Evolutionary conservation across 2,113 vertebrate genomes (phyloP), one percentile per base, ranked within the genome.

Genomic region (Thermophis baileyi): DNA sequence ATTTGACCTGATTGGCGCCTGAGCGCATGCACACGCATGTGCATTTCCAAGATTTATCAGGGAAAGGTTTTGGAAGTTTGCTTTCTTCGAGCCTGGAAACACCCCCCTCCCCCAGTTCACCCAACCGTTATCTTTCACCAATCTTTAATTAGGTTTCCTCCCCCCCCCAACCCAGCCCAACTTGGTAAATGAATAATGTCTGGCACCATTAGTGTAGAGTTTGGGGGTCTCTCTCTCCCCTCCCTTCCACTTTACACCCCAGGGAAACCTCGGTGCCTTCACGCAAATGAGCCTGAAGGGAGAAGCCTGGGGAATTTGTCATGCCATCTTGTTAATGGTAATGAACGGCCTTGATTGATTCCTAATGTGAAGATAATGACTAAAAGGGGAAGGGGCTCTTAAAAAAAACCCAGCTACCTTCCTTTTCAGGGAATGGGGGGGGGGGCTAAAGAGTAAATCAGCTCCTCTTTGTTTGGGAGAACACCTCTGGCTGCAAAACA

Each of bases 361-460:
- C 95, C 96, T 98, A 97, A 98, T 97, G 97, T 94, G 97, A 97
- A 96, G 95, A 94, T 97, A 97, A 98, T 97, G 96, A 96, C 92
- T 91, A 91, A 94, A 91, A 50, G 95, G 96, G 96, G 90, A 94
- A 94, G 87, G 92, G 95, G 91, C 96, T 93, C 12, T 35, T 51
- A 2, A 20, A 30, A 30, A 27, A 25, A 51, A 53, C 50, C 35
- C 69, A 91, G 25, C 1, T 35, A 1, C 89, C 90, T 93, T 96
- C 97, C 96, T 89, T 87, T 96, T 8, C 90, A 46, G 90, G 89
- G 89, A 74, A 14, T 54, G 50, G 3, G 4, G 55, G 10, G n/a
- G 54, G 27, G 50, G 3, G 86, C 25, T 81, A 35, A 94, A 90
- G 93, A 91, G 22, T 85, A 49, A 87, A 92, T 35, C 69, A 44